phyloP scores from a whole-genome alignment of 2,888 invertebrate species.

The Cephalotes varians region DNA sequence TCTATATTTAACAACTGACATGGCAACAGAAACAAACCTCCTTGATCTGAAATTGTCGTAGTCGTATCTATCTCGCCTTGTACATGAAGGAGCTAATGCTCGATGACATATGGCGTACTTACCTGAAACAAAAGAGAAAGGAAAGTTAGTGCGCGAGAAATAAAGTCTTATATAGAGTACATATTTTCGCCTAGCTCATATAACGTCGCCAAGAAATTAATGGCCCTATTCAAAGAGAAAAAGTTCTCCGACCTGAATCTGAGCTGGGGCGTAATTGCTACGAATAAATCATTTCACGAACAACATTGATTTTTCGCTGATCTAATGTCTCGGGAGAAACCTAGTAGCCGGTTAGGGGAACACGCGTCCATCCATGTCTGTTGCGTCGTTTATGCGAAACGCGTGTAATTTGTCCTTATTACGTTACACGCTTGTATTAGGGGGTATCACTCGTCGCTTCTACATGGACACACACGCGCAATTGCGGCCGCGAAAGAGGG shows the following conservation, averaged over 20 bases:
- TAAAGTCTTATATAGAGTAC: conserved; percentile 1
- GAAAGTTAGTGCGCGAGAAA: conserved; percentile 26
- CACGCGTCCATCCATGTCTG: neutral
- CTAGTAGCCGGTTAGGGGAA: conserved; percentile 17
- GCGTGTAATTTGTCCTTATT: conserved; percentile 49
- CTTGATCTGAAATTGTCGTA: neutral
- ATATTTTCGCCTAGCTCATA: conserved; percentile 27
- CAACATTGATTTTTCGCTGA: conserved; percentile 17
- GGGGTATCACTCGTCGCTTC: conserved; percentile 38
- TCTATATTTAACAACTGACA: neutral
- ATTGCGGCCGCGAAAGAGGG: conserved; percentile 42
- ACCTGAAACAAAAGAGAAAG: conserved; percentile 43
- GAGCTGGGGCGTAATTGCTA: conserved; percentile 26
- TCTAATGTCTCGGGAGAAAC: conserved; percentile 38
- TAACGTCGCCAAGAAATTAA: conserved; percentile 37
- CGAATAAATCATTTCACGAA: conserved; percentile 34
- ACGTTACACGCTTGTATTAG: conserved; percentile 27
- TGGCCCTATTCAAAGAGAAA: conserved; percentile 6
- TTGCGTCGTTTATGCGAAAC: conserved; percentile 28
- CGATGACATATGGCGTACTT: conserved; percentile 30
- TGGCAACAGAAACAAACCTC: neutral
- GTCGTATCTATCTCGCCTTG: neutral
- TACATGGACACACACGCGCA: conserved; percentile 31
- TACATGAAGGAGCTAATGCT: neutral
- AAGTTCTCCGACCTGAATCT: conserved; percentile 10